A percentile compares a stretch with the other conserved stretches of the same genome.
phyloP scores from a whole-genome alignment of 2,113 vertebrate genomes.

The Lophura nycthemera region DNA sequence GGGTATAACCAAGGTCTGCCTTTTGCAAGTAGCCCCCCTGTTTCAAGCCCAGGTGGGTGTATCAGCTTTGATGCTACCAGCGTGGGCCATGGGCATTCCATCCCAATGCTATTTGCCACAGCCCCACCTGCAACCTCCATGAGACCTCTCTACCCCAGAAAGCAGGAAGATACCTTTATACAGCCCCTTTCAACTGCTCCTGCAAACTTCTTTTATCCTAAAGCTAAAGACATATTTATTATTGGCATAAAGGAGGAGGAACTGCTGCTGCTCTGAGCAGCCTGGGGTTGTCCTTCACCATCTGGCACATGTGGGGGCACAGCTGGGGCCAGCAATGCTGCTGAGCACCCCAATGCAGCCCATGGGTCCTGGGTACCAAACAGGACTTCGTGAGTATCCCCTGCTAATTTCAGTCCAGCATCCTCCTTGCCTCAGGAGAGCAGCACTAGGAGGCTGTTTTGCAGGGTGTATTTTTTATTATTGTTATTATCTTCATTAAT shows the following conservation, averaged over 20 bases:
- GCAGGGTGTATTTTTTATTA: neutral
- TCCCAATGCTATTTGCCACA: neutral
- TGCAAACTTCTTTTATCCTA: conserved; percentile 24
- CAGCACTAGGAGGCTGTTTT: neutral
- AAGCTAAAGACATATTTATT: neutral
- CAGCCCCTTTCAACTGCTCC: conserved; percentile 10
- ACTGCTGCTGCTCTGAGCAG: fast-evolving
- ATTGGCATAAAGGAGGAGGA: conserved; percentile 18
- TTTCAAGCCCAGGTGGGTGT: fast-evolving
- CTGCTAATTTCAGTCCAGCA: neutral
- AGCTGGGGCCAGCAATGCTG: neutral
- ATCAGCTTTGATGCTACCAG: neutral
- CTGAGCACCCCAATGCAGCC: neutral
- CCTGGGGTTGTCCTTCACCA: neutral
- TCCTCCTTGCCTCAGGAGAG: neutral
- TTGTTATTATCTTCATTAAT: neutral
- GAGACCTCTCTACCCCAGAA: neutral
- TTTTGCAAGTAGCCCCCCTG: neutral
- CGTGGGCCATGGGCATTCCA: neutral
- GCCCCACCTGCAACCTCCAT: conserved; percentile 20
- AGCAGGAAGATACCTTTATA: neutral
- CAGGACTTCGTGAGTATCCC: fast-evolving
- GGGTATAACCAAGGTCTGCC: neutral
- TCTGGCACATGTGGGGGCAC: neutral
- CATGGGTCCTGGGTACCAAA: too few species aligned